phyloP scores from a whole-genome alignment of 2,888 invertebrate genomes.

The Aspidiotus rigidus region DNA sequence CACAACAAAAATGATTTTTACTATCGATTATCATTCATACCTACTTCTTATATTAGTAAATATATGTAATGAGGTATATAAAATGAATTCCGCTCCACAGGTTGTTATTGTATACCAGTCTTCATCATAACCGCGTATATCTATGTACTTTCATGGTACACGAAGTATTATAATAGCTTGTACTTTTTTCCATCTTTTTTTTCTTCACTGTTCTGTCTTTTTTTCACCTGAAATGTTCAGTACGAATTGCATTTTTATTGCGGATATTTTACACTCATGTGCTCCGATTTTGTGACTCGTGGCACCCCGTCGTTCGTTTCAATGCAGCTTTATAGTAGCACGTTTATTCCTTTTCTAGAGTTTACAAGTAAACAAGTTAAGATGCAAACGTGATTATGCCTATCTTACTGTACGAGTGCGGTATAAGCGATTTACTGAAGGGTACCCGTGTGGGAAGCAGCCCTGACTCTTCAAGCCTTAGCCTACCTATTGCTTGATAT shows the following conservation, averaged over 20 bases:
- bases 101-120: background rate
- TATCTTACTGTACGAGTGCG: background rate
- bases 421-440: background rate
- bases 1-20: constrained; percentile 12
- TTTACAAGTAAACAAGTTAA: constrained; percentile 1
- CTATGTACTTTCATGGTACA: background rate
- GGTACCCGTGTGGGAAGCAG: constrained; percentile 28
- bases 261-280: constrained; percentile 21
- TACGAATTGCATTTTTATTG: constrained; percentile 11
- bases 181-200: background rate
- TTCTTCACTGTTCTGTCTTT: background rate
- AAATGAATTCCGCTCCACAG: background rate
- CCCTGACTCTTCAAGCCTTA: constrained; percentile 17
- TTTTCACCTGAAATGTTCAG: background rate
- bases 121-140: background rate
- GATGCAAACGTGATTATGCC: constrained; percentile 15
- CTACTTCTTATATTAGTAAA: background rate
- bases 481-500: background rate
- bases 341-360: constrained; percentile 8
- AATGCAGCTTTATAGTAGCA: constrained; percentile 17
- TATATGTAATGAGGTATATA: background rate
- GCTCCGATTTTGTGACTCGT: constrained; percentile 20
- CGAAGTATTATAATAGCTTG: background rate
- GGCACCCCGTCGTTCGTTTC: constrained; percentile 14
- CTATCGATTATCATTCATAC: constrained; percentile 13